Base-by-base conservation (phyloP, 92 coral and sea anemone genomes). In the Umimayanthus kanabou region DNA sequence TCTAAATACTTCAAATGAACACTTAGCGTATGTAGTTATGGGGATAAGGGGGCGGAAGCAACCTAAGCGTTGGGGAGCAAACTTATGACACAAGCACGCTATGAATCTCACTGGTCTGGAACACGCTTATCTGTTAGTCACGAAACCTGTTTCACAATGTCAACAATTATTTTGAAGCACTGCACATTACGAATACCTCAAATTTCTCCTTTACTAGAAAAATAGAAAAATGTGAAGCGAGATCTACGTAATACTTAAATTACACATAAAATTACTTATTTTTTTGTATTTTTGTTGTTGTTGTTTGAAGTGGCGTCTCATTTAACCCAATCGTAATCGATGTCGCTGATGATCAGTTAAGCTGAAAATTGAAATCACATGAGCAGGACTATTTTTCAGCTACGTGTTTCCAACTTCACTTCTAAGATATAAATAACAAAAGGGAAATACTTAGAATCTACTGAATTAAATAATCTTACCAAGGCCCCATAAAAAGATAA, bases 61-160 rank as follows among this genome's bases (percentile, higher is more conserved):
- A 80, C 43, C 43, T 8, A 29, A 9, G 58, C 29, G 69, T 20
- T 40, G 3, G 73, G 13, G 16, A 10, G 2, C 37, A 33, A 33
- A 33, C 71, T 9, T 30, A 39, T 39, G 33, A 37, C 49, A 28
- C 85, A 37, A 66, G 28, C 85, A 81, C 76, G 85, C 85, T 66
- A 81, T 39, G 58, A 8, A 2, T 39, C 43, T 47, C 85, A 81
- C 15, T 81, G 75, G 29, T 1, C 76, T 45, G 85, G 85, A 81
- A 81, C 85, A 64, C 9, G 33, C 37, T 7, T 5, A 14, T 66
- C 22, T 10, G 25, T 39, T 64, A 61, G 70, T 80, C 85, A 80
- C 85, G 85, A 23, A 81, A 66, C 53, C 3, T 39, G 26, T 75
- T 75, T 43, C 18, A n/a, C n/a, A 18, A 39, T 39, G 25, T 15